phyloP scores from a whole-genome alignment of 1,140 invertebrate species.

The Goniozus legneri region DNA sequence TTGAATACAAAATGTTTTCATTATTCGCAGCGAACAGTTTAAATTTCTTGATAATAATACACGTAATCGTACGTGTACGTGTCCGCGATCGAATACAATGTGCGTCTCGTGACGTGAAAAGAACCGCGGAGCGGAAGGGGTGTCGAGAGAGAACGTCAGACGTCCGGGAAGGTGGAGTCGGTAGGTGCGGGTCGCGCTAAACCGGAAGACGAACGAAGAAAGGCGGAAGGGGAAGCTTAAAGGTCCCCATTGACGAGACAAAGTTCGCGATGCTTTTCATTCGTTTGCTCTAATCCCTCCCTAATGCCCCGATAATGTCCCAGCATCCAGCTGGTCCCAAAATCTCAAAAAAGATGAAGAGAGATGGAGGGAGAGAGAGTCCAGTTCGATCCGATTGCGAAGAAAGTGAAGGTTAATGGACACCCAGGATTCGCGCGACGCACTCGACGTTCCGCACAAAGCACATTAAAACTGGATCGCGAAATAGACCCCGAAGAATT shows the following conservation, averaged over 20 bases:
- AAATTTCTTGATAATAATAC: too few species aligned
- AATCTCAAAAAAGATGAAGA: too few species aligned
- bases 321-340: not conserved
- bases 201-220: constrained; percentile 41
- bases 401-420: too few species aligned
- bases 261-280: constrained; percentile 28
- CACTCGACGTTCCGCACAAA: too few species aligned
- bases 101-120: not conserved
- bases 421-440: too few species aligned
- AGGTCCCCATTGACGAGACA: constrained; percentile 34
- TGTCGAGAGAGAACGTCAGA: constrained; percentile 18
- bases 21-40: too few species aligned
- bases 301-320: constrained; percentile 34
- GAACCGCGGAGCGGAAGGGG: not conserved
- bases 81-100: constrained; percentile 6
- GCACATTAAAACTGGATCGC: too few species aligned
- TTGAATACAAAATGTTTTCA: too few species aligned
- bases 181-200: constrained; percentile 29
- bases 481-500: too few species aligned
- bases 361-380: too few species aligned
- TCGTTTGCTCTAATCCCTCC: constrained; percentile 24
- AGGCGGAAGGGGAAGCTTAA: constrained; percentile 43
- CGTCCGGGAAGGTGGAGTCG: constrained; percentile 2
- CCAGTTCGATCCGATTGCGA: too few species aligned
- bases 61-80: too few species aligned